Conservation (phyloP, 2,888 invertebrate species). For the Hypselothyrea guttata region DNA sequence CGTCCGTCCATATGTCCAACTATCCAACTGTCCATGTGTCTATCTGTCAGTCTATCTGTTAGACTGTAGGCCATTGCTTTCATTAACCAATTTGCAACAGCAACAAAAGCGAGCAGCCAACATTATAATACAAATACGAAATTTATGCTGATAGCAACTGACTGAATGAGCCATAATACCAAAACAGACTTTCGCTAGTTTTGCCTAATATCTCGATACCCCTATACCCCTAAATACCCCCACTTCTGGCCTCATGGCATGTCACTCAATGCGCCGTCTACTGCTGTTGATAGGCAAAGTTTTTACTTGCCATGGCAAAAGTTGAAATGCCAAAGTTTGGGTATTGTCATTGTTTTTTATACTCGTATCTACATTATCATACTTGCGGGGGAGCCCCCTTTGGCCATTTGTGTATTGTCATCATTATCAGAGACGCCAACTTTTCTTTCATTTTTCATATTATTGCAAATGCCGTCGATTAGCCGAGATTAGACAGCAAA, state of each 20-base stretch:
- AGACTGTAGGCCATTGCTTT: slow-evolving; percentile 41
- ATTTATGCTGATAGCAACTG: slow-evolving; percentile 64
- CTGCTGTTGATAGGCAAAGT: slow-evolving; percentile 58
- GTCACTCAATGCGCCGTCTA: neutral
- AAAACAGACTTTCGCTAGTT: slow-evolving; percentile 54
- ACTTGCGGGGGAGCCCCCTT: neutral
- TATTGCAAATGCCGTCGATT: slow-evolving; percentile 76
- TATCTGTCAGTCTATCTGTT: slow-evolving; percentile 14
- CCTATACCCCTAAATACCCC: neutral
- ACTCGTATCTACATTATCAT: slow-evolving; percentile 34
- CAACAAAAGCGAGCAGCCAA: slow-evolving; percentile 19
- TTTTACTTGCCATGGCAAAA: slow-evolving; percentile 65
- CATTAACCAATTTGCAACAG: slow-evolving; percentile 68
- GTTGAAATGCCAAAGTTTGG: slow-evolving; percentile 64
- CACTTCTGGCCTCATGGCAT: neutral
- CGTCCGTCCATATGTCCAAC: neutral
- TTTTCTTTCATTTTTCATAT: slow-evolving; percentile 72
- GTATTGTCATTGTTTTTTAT: slow-evolving; percentile 67
- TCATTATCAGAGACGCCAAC: slow-evolving; percentile 67
- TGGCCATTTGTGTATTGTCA: slow-evolving; percentile 55
- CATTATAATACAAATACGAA: slow-evolving; percentile 78
- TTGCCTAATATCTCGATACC: neutral
- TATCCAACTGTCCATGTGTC: neutral
- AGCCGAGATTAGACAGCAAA: slow-evolving; percentile 74
- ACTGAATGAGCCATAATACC: slow-evolving; percentile 49